Percentiles rank a stretch among this genome's conserved stretches.
Evolutionary conservation across 2,888 invertebrate genomes (phyloP).

Genomic region (Anodontia alba): DNA sequence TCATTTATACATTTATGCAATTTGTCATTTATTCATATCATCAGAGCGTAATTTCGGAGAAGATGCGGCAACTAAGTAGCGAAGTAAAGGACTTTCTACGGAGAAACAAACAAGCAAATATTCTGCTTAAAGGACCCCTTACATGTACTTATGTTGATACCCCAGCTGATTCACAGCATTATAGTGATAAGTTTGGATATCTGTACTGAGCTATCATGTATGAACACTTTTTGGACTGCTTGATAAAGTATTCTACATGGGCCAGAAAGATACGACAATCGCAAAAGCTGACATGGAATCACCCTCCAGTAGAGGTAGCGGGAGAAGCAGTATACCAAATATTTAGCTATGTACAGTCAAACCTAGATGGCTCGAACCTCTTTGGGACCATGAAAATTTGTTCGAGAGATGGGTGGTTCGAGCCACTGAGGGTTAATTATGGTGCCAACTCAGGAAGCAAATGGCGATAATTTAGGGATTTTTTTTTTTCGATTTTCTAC

Average conservation of each 20-base stretch:
- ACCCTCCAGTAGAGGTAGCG: neutral
- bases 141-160: constrained; percentile 12
- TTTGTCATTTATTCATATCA: neutral
- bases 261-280: constrained; percentile 16
- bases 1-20: neutral
- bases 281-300: neutral
- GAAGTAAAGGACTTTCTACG: neutral
- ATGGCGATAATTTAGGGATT: too few relatives aligned
- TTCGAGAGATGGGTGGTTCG: too few relatives aligned
- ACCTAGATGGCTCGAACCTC: too few relatives aligned
- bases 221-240: neutral
- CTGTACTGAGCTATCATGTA: neutral
- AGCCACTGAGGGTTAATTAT: too few relatives aligned
- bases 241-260: constrained; percentile 12
- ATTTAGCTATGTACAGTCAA: constrained; percentile 5
- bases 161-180: too few relatives aligned
- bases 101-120: neutral
- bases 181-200: constrained; percentile 9
- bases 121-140: constrained; percentile 15
- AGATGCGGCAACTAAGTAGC: neutral
- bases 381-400: too few relatives aligned
- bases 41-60: neutral
- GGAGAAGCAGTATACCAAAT: constrained; percentile 3
- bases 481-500: too few relatives aligned
- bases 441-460: too few relatives aligned